Evolutionary conservation across 2,888 invertebrate species (phyloP), one percentile per base, ranked within the genome.

Genomic region (Archips xylosteana): DNA sequence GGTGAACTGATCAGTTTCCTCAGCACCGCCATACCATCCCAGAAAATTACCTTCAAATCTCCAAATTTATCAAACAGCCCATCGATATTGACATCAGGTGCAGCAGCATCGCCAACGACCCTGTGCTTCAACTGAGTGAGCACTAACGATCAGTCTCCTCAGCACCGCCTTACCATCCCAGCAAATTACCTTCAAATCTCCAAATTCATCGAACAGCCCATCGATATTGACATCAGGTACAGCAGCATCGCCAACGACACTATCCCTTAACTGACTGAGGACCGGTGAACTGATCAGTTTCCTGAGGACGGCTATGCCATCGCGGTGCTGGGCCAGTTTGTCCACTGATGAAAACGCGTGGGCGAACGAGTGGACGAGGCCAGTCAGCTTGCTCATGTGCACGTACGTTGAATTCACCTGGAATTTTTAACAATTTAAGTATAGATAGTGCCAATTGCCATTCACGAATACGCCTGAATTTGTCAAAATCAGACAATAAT

Each of bases 371-470:
- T 92, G 91, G 32, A 95, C 82, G 0, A 95, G 80, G 1, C 81
- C 77, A 0, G 89, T 85, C 57, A 95, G 80, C 12, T 91, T 90
- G 36, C 90, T 86, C 81, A 95, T 87, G 63, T 94, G 93, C 0
- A 93, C 87, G 78, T 96, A 96, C 0, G 95, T 94, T 5, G 87
- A 80, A 84, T 96, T 96, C 0, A 95, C 95, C 96, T 96, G 85
- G 4, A 76, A 82, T 42, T n/a, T 13, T 23, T 34, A 6, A 34
- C 10, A 23, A 51, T n/a, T n/a, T n/a, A n/a, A n/a, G n/a, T n/a
- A n/a, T n/a, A n/a, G n/a, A n/a, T n/a, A n/a, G n/a, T n/a, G n/a
- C n/a, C n/a, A n/a, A n/a, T n/a, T n/a, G n/a, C n/a, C n/a, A n/a
- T n/a, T n/a, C n/a, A n/a, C n/a, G n/a, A n/a, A n/a, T n/a, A 23